Evolutionary conservation across 2,113 vertebrate species (phyloP).

Genomic region (Heterocephalus glaber): DNA sequence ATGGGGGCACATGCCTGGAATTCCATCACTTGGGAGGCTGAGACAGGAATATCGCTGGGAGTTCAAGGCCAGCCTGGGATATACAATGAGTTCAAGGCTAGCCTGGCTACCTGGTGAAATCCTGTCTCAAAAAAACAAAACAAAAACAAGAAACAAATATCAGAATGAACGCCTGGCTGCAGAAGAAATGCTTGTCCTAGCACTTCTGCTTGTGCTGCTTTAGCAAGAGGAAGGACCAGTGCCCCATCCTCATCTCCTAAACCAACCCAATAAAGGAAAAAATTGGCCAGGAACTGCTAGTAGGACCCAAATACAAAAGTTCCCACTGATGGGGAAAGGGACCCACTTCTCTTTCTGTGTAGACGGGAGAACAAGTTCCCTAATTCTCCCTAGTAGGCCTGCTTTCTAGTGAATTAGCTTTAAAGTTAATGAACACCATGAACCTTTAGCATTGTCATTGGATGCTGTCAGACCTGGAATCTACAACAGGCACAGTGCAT

Average conservation of each 20-base stretch:
- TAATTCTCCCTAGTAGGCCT: background rate
- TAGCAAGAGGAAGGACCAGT: background rate
- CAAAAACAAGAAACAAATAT: background rate
- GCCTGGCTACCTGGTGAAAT: background rate
- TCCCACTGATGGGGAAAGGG: background rate
- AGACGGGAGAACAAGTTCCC: background rate
- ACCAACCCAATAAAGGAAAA: background rate
- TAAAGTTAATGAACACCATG: background rate
- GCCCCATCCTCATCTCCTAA: background rate
- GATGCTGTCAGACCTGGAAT: background rate
- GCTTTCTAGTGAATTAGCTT: background rate
- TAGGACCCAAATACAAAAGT: background rate
- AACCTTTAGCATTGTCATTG: background rate
- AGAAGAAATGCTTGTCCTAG: background rate
- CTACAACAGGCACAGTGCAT: no score
- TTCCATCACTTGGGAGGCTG: background rate
- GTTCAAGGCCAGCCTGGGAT: background rate
- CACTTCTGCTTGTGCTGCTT: background rate
- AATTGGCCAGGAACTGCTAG: background rate
- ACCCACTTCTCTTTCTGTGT: background rate
- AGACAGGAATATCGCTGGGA: background rate
- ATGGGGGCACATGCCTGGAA: background rate
- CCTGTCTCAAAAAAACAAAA: background rate
- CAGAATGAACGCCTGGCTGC: background rate
- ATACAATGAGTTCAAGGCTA: background rate